Evolutionary conservation across 2,113 vertebrate species (phyloP).

Genomic region (Phaetusa simplex): DNA sequence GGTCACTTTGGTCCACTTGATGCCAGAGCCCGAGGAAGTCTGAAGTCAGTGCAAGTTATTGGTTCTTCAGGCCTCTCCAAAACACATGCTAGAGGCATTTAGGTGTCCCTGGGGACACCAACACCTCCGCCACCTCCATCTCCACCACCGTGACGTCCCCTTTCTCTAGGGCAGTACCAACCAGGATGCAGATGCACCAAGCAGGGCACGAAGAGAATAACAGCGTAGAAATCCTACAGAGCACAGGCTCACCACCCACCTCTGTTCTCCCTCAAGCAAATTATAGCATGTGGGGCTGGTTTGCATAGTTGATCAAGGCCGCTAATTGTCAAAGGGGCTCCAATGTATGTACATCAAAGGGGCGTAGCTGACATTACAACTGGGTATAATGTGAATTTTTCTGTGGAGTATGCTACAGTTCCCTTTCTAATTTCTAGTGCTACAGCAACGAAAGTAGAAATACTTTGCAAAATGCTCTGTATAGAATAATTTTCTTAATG

Average conservation of each 20-base stretch:
- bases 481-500: not conserved
- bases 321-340: not conserved
- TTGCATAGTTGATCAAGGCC: not conserved
- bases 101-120: not conserved
- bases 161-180: not conserved
- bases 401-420: not conserved
- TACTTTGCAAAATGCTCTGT: not conserved
- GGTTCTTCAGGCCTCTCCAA: not conserved
- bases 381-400: not conserved
- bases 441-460: not conserved
- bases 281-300: not conserved
- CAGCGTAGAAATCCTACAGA: not conserved
- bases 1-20: not conserved
- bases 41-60: not conserved
- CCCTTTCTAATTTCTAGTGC: not conserved
- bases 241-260: not conserved
- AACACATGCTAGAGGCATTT: not conserved
- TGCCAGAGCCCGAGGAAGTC: not conserved
- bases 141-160: not conserved
- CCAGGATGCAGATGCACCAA: not conserved
- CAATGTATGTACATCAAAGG: rapidly evolving
- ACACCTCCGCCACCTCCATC: rapidly evolving
- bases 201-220: not conserved
- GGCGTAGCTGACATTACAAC: rapidly evolving
- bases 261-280: not conserved